A percentile compares a stretch with the other conserved stretches of the same genome.
Evolutionary conservation across 2,888 invertebrate genomes (phyloP).

Genomic region (Rhorus exstirpatorius): DNA sequence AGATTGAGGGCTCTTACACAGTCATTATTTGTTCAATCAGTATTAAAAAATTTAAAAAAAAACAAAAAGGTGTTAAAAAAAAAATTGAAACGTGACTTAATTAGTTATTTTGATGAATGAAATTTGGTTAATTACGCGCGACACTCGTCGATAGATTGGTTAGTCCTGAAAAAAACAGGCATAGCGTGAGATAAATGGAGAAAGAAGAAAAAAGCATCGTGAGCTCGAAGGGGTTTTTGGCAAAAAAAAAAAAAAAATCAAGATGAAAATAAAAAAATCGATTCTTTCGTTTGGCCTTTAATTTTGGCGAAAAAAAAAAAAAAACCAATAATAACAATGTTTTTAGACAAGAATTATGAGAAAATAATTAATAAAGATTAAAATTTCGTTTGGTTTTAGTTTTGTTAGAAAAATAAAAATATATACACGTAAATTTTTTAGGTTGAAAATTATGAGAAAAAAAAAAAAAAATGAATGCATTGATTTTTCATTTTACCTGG

Average conservation of each 20-base stretch:
- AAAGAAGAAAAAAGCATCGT: conserved; percentile 3
- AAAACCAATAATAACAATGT: too few relatives aligned
- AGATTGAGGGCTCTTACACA: neutral
- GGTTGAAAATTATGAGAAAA: neutral
- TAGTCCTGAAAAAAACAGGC: conserved; percentile 64
- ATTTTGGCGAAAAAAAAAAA: too few relatives aligned
- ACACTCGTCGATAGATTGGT: conserved; percentile 58
- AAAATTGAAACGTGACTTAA: conserved; percentile 24
- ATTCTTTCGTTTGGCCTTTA: too few relatives aligned
- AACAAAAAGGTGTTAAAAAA: conserved; percentile 13
- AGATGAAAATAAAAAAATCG: too few relatives aligned
- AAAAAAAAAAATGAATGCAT: neutral
- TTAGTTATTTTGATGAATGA: conserved; percentile 44
- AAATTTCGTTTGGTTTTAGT: too few relatives aligned
- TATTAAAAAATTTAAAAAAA: neutral
- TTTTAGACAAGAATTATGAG: too few relatives aligned
- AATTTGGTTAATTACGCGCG: conserved; percentile 63
- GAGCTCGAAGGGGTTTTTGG: conserved; percentile 9
- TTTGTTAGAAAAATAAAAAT: neutral
- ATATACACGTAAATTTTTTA: too few relatives aligned
- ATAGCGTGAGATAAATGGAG: conserved; percentile 37
- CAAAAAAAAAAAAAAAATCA: neutral
- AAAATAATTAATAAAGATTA: too few relatives aligned
- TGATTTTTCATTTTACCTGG: conserved; percentile 75
- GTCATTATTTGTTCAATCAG: neutral